phyloP scores from a whole-genome alignment of 2,888 invertebrate species.

The Anarsia innoxiella region DNA sequence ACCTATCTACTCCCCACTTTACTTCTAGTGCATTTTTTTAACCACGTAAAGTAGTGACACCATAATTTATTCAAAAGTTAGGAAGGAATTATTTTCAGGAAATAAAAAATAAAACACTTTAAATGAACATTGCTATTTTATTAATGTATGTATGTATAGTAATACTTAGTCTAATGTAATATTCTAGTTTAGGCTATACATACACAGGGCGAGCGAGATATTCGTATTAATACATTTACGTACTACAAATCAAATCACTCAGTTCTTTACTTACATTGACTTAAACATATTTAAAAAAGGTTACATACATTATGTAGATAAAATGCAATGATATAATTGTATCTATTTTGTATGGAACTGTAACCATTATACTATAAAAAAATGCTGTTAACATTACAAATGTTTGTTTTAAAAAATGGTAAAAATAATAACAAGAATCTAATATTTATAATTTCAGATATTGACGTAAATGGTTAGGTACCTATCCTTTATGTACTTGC shows the following conservation, averaged over 20 bases:
- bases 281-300: background rate
- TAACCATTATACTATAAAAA: background rate
- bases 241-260: slow-evolving; percentile 34
- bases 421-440: slow-evolving; percentile 1
- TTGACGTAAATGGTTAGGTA: too few relatives aligned
- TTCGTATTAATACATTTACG: slow-evolving; percentile 21
- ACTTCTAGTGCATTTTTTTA: too few relatives aligned
- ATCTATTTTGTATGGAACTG: background rate
- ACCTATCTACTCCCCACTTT: too few relatives aligned
- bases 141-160: slow-evolving; percentile 57
- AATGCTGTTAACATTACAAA: slow-evolving; percentile 7
- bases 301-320: background rate
- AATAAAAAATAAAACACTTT: slow-evolving; percentile 48
- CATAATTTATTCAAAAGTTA: too few relatives aligned
- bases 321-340: background rate
- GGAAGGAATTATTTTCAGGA: too few relatives aligned
- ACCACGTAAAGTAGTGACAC: too few relatives aligned
- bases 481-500: too few relatives aligned
- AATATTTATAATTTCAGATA: slow-evolving; percentile 28
- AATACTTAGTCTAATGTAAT: slow-evolving; percentile 55
- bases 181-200: slow-evolving; percentile 45
- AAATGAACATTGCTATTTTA: slow-evolving; percentile 69
- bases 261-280: slow-evolving; percentile 40
- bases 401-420: slow-evolving; percentile 11
- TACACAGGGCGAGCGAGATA: slow-evolving; percentile 32